phyloP scores from a whole-genome alignment of 1,140 invertebrate species.

The Anastrepha obliqua region DNA sequence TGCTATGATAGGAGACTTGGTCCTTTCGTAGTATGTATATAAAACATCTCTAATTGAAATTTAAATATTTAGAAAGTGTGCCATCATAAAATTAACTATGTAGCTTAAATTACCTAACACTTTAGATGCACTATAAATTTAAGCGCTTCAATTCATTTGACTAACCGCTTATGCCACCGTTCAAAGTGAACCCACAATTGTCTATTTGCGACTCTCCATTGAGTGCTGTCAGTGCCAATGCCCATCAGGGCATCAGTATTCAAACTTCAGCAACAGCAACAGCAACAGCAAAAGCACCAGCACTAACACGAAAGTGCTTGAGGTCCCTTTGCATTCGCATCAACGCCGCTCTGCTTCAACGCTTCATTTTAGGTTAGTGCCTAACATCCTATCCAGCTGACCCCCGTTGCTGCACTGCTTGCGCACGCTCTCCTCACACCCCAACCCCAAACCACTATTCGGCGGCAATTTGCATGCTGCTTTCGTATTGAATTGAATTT shows the following conservation, averaged over 20 bases:
- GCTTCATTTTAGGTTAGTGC: background rate
- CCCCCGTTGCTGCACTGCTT: background rate
- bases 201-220: background rate
- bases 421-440: background rate
- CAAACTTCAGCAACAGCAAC: slow-evolving; percentile 3
- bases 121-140: background rate
- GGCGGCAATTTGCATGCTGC: background rate
- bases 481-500: slow-evolving; percentile 47
- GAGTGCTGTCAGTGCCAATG: slow-evolving; percentile 48
- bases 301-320: slow-evolving; percentile 7
- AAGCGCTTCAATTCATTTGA: slow-evolving; percentile 20
- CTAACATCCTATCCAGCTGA: too few species aligned
- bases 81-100: too few species aligned
- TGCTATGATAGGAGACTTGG: too few species aligned
- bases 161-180: background rate
- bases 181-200: background rate
- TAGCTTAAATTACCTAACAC: too few species aligned
- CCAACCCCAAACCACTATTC: background rate
- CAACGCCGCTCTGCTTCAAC: slow-evolving; percentile 28
- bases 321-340: slow-evolving; percentile 31
- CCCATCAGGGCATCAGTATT: slow-evolving; percentile 30
- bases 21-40: too few species aligned
- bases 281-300: slow-evolving; percentile 1
- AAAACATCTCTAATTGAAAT: too few species aligned
- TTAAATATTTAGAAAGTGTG: too few species aligned